phyloP scores from a whole-genome alignment of 2,113 vertebrate species.

The Saimiri boliviensis region DNA sequence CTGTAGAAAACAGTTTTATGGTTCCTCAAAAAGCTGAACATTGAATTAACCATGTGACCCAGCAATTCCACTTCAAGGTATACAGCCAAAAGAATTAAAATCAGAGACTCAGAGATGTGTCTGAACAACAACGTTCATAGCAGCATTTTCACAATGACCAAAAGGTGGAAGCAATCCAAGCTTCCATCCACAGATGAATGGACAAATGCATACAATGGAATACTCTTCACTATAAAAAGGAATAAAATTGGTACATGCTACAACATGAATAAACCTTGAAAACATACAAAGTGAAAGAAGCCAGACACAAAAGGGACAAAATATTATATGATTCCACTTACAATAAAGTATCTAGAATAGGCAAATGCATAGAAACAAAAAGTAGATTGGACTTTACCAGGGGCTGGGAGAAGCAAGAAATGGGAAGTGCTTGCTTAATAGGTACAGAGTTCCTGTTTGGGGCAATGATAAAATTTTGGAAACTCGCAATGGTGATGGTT shows the following conservation, averaged over 20 bases:
- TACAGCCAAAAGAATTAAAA: not conserved
- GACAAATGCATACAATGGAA: not conserved
- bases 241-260: not conserved
- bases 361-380: not conserved
- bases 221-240: not conserved
- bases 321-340: not conserved
- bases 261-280: not conserved
- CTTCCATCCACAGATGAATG: not conserved
- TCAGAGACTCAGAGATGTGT: not conserved
- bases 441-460: not conserved
- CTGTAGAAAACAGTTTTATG: not conserved
- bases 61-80: not conserved
- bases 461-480: conserved; percentile 38
- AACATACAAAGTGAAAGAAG: not conserved
- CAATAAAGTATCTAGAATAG: not conserved
- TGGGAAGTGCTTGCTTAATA: conserved; percentile 1
- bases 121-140: not conserved
- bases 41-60: not conserved
- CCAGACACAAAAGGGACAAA: not conserved
- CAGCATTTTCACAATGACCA: not conserved
- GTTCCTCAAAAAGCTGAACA: not conserved
- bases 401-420: not conserved
- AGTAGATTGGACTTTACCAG: not conserved
- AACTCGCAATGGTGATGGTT: not conserved
- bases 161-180: not conserved